Evolutionary conservation across 2,113 vertebrate species (phyloP), one percentile per base, ranked within the genome.

Genomic region (Ailurus styani): DNA sequence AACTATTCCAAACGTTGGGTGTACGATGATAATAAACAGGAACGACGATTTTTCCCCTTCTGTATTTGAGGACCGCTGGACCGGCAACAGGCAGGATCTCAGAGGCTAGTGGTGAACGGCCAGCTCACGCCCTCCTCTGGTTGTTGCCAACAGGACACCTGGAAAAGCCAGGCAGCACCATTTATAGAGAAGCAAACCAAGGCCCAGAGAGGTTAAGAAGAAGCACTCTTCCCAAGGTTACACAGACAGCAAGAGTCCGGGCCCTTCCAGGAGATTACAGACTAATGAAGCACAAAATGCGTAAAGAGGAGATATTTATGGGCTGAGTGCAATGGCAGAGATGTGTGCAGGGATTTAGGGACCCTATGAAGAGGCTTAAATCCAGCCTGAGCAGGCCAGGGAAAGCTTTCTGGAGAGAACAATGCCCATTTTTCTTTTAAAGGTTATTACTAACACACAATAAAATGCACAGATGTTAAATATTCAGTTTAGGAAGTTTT

Each of bases 61-160:
- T 27, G 57, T 23, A 47, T 37, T 14, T 73, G 64, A 14, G 6
- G 55, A 66, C 13, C 6, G 17, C 13, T 7, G 23, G 37, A 45
- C 0, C 6, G 55, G 75, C 37, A 47, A 37, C 0, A 1, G 7
- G 18, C 40, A 50, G 81, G 20, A 60, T 15, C 21, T 0, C 11
- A 20, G 50, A 79, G 7, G 27, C 54, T 52, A 40, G 52, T 11
- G n/a, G 75, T 6, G 23, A 75, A 31, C 5, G 75, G 18, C 54
- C n/a, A 70, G n/a, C 8, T 5, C 66, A 45, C 0, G 1, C 81
- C 54, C 17, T 29, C 64, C 3, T 1, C 23, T 54, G 45, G n/a
- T 7, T 54, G n/a, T 29, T 45, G 64, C 42, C 68, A 40, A 40
- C 7, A 54, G 9, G 5, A 60, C 37, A 29, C 5, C 25, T 7